These are phyloP conservation scores for Tipula vernalis DNA, from an alignment of 2,888 invertebrate genomes.

Conservation along the genomic window DNA sequence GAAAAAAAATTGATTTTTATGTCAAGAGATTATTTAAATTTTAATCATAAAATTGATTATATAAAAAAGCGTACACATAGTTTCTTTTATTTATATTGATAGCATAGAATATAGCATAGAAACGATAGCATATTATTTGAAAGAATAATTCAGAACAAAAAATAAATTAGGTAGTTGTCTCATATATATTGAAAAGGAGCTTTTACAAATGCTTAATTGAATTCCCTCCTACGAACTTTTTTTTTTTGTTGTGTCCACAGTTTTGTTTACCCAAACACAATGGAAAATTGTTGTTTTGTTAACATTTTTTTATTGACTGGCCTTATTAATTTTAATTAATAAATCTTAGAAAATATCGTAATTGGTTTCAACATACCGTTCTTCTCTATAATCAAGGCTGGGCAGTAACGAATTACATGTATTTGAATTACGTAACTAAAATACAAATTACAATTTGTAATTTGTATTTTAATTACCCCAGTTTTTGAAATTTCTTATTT, in stretches of 20 bases:
- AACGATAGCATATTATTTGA: background rate
- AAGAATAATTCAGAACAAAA: background rate
- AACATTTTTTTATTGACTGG: no score
- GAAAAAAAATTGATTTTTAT: background rate
- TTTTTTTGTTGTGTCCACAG: background rate
- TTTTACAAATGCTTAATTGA: background rate
- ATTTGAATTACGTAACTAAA: no score
- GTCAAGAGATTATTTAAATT: background rate
- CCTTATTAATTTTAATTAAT: no score
- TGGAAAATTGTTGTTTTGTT: no score
- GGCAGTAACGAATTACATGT: no score
- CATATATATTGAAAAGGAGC: background rate
- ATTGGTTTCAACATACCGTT: background rate
- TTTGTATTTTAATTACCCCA: no score
- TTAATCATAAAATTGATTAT: slow-evolving; percentile 4
- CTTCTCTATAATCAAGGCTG: no score
- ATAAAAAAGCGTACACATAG: background rate
- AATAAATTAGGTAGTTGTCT: background rate
- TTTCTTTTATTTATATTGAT: background rate
- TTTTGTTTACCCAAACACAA: no score
- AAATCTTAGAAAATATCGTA: no score
- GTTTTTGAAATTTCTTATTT: no score
- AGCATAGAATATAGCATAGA: background rate
- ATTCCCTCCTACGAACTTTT: background rate
- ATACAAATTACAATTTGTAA: no score